Conservation (phyloP, 1,140 invertebrate species). For the Venustaconcha ellipsiformis region DNA sequence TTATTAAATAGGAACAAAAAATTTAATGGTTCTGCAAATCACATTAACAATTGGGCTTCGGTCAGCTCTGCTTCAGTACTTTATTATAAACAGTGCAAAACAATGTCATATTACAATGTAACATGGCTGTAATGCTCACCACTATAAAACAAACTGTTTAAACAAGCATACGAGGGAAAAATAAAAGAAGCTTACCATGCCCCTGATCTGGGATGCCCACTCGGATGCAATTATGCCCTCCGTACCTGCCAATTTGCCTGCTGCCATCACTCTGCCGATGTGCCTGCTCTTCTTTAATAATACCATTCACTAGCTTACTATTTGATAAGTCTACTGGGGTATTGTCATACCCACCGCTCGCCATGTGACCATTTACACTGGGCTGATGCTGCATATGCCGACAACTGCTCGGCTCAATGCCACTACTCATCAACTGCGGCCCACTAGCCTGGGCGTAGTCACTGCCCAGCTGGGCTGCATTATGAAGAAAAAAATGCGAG, state of each 20-base stretch:
- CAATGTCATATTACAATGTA: no score
- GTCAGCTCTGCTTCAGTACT: no score
- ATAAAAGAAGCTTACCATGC: no score
- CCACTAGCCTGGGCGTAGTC: constrained; percentile 18
- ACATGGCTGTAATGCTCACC: no score
- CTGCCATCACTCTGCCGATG: background rate
- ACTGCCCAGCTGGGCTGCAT: constrained; percentile 34
- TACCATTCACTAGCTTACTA: constrained; percentile 42
- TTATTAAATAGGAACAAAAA: no score
- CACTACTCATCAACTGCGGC: constrained; percentile 23
- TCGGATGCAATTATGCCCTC: constrained; percentile 20
- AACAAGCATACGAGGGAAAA: no score
- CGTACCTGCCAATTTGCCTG: constrained; percentile 29
- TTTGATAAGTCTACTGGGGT: constrained; percentile 58
- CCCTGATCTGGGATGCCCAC: constrained; percentile 9
- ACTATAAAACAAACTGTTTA: no score
- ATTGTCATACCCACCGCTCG: constrained; percentile 39
- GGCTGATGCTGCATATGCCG: background rate
- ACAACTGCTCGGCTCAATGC: constrained; percentile 32
- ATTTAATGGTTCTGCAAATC: no score
- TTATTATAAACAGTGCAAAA: no score
- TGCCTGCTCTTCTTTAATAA: constrained; percentile 39
- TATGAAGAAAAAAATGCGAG: background rate
- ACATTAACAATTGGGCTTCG: no score
- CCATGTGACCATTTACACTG: constrained; percentile 52